Conservation (phyloP, 1,140 invertebrate species). For the Euschistus heros region DNA sequence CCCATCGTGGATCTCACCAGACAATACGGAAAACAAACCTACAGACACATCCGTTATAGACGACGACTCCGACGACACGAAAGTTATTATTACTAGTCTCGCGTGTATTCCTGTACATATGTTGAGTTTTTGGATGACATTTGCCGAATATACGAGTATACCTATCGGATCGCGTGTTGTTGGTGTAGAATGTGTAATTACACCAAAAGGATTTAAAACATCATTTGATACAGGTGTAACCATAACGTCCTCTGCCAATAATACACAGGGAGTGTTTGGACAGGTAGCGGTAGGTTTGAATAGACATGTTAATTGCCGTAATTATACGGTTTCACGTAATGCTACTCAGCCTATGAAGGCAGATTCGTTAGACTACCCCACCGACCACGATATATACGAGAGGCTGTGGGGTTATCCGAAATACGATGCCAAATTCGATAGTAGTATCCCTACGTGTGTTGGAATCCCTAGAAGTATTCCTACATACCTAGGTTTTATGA, state of each 20-base stretch:
- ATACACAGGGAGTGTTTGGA: background rate
- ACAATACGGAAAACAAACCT: too few relatives aligned
- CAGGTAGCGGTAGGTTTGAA: slow-evolving; percentile 2
- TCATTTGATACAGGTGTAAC: slow-evolving; percentile 9
- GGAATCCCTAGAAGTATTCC: too few relatives aligned
- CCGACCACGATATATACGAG: background rate
- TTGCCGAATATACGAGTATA: background rate
- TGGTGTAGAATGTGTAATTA: slow-evolving; percentile 3
- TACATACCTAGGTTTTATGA: slow-evolving; percentile 2
- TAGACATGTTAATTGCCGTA: background rate
- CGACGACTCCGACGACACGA: too few relatives aligned
- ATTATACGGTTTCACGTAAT: background rate
- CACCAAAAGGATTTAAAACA: slow-evolving; percentile 9
- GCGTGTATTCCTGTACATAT: background rate
- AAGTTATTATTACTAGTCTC: too few relatives aligned
- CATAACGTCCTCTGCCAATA: too few relatives aligned
- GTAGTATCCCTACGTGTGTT: slow-evolving; percentile 6
- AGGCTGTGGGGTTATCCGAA: background rate
- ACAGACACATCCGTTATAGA: too few relatives aligned
- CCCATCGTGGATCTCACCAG: too few relatives aligned
- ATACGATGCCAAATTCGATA: background rate
- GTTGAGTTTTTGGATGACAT: background rate
- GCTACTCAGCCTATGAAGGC: background rate
- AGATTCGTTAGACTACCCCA: background rate
- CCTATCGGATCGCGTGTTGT: background rate